Evolutionary conservation across 2,888 invertebrate genomes (phyloP).

Genomic region (Peribatodes rhomboidaria): DNA sequence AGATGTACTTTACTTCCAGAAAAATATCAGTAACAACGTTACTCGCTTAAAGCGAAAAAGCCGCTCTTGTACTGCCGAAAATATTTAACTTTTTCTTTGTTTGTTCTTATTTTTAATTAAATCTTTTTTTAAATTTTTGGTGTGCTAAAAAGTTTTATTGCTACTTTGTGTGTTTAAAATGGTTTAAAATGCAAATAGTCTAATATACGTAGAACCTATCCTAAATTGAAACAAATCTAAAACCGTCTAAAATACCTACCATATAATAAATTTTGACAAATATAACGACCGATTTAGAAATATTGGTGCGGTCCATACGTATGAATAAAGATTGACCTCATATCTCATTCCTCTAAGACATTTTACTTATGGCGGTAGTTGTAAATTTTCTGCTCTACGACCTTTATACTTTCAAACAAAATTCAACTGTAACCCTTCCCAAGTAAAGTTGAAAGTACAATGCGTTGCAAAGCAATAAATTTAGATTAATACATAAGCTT

Average conservation of each 20-base stretch:
- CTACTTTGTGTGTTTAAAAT: too few species aligned
- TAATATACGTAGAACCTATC: background rate
- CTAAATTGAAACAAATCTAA: constrained; percentile 30
- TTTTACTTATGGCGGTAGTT: constrained; percentile 76
- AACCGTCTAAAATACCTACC: constrained; percentile 17
- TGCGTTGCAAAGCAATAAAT: constrained; percentile 41
- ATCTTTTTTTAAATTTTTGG: too few species aligned
- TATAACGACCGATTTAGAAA: constrained; percentile 62
- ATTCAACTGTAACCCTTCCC: constrained; percentile 17
- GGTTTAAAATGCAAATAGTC: too few species aligned
- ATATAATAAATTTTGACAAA: constrained; percentile 68
- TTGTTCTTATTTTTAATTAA: too few species aligned
- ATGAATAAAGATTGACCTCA: constrained; percentile 76
- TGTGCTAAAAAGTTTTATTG: too few species aligned
- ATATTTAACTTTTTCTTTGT: too few species aligned
- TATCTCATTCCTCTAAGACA: constrained; percentile 72
- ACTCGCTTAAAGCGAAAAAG: too few species aligned
- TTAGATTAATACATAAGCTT: constrained; percentile 47
- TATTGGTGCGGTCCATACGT: constrained; percentile 55
- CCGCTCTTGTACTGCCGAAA: too few species aligned
- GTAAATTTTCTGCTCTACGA: constrained; percentile 69
- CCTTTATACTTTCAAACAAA: constrained; percentile 22
- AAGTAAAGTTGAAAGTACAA: constrained; percentile 30
- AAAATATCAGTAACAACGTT: too few species aligned
- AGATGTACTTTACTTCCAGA: too few species aligned